A percentile compares a stretch with the other conserved stretches of the same genome.
Evolutionary conservation across 2,888 invertebrate genomes (phyloP).

Genomic region (Ectemnius cavifrons): DNA sequence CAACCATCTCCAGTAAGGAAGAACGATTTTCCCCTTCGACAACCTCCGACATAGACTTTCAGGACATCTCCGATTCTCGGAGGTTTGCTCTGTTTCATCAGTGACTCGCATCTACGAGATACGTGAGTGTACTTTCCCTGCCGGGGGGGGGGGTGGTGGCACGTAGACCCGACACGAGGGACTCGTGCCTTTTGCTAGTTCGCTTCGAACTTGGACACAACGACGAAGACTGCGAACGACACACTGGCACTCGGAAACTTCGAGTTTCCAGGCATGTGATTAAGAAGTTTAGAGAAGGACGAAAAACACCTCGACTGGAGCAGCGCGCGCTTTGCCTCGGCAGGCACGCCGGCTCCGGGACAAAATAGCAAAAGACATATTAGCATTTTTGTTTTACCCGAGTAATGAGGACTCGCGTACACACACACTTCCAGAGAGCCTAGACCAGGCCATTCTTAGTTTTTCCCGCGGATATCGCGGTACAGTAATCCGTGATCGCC

Average conservation of each 20-base stretch:
- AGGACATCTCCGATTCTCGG: no score
- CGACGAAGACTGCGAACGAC: neutral
- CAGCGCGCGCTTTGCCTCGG: conserved; percentile 22
- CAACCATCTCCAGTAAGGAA: conserved; percentile 14
- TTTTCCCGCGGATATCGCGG: conserved; percentile 25
- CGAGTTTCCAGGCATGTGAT: neutral
- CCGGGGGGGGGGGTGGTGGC: neutral
- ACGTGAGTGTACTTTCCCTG: neutral
- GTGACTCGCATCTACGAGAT: neutral
- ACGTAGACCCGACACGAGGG: neutral
- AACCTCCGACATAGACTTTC: no score
- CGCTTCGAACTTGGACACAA: neutral
- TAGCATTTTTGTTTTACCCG: conserved; percentile 63
- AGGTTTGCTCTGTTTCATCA: neutral
- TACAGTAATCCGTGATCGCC: neutral
- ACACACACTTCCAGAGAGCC: conserved; percentile 15
- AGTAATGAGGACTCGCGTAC: conserved; percentile 38
- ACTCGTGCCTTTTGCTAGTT: neutral
- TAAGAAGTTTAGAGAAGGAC: neutral
- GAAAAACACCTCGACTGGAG: neutral
- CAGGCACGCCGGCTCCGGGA: conserved; percentile 41
- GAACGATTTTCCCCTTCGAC: conserved; percentile 1
- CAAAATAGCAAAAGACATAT: conserved; percentile 68
- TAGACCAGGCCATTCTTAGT: conserved; percentile 29
- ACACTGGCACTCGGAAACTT: neutral